Evolutionary conservation across 2,797 vertebrate genomes (phyloP).

Genomic region (Podargus strigoides): DNA sequence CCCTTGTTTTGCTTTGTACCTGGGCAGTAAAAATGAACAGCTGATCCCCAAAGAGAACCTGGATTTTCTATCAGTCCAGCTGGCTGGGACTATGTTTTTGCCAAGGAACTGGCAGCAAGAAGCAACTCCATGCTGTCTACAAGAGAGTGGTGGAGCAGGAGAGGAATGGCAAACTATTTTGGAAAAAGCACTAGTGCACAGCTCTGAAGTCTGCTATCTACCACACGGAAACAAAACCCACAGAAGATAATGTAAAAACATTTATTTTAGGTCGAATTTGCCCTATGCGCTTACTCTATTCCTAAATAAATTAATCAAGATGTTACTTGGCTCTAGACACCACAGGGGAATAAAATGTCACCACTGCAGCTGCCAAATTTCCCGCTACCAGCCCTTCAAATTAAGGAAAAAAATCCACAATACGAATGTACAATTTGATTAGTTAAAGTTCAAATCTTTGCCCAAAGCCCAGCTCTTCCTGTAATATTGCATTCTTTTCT

Average conservation of each 20-base stretch:
- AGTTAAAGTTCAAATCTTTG: conserved; percentile 73
- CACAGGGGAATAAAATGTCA: conserved; percentile 71
- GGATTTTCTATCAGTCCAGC: not conserved
- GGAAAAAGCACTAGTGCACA: not conserved
- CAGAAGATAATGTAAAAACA: not conserved
- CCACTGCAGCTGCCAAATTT: conserved; percentile 56
- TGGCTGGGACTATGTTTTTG: rapidly evolving
- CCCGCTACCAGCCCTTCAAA: conserved; percentile 65
- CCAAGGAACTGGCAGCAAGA: not conserved
- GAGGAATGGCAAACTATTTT: not conserved
- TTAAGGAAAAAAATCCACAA: conserved; percentile 56
- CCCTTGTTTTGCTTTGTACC: not conserved
- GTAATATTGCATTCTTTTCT: conserved; percentile 68
- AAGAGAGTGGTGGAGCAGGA: not conserved
- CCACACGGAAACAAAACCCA: not conserved
- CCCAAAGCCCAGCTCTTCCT: conserved; percentile 70
- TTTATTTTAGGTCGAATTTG: conserved; percentile 38
- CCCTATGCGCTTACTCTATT: not conserved
- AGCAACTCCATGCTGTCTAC: rapidly evolving
- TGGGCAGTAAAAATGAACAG: not conserved
- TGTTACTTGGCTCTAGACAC: conserved; percentile 50
- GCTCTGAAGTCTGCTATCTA: not conserved
- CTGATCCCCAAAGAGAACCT: not conserved
- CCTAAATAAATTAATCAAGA: conserved; percentile 68
- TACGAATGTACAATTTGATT: conserved; percentile 74